phyloP scores from a whole-genome alignment of 2,113 vertebrate genomes.

The Oryctolagus cuniculus region mOryCun1.1 NC_091434.1:26480001-26480500 shows the following conservation, averaged over 20 bases:
- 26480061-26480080: not conserved
- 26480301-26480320: slow-evolving; percentile 42
- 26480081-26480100: not conserved
- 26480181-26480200: not conserved
- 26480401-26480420: slow-evolving; percentile 30
- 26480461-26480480: slow-evolving; percentile 1
- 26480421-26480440: not conserved
- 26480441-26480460: slow-evolving; percentile 33
- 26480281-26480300: slow-evolving; percentile 12
- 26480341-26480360: not conserved
- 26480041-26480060: slow-evolving; percentile 16
- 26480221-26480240: not conserved
- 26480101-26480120: not conserved
- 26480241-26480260: not conserved
- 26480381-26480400: not conserved
- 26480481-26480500: slow-evolving; percentile 2
- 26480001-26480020: too few relatives aligned
- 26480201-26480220: slow-evolving; percentile 38
- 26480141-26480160: not conserved
- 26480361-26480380: not conserved
- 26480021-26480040: not conserved
- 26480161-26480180: not conserved
- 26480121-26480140: slow-evolving; percentile 21
- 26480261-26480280: not conserved
- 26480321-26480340: not conserved